phyloP scores from a whole-genome alignment of 53 echinoderm and acorn worm genomes.

The Apostichopus leukothele region DNA sequence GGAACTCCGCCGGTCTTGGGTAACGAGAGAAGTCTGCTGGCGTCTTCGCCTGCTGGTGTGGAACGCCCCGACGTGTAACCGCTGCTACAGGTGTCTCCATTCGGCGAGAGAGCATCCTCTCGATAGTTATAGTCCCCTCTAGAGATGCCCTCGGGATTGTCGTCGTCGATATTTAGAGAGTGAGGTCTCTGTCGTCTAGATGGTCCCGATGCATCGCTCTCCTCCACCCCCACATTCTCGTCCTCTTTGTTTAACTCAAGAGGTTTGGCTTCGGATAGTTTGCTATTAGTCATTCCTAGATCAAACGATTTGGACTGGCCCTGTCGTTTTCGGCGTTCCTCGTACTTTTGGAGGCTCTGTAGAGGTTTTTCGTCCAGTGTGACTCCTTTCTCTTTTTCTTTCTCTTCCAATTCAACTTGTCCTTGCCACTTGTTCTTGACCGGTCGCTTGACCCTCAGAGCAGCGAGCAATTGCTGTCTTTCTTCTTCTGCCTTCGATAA shows the following conservation, averaged over 20 bases:
- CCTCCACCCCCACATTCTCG: slow-evolving; percentile 49
- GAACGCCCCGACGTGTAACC: slow-evolving; percentile 69
- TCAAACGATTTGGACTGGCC: slow-evolving; percentile 44
- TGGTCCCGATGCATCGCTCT: slow-evolving; percentile 38
- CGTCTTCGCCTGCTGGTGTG: slow-evolving; percentile 52
- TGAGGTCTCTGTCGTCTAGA: neutral
- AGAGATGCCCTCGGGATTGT: neutral
- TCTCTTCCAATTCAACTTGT: slow-evolving; percentile 50
- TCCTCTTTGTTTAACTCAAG: neutral
- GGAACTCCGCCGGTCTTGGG: slow-evolving; percentile 37
- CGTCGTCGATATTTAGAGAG: slow-evolving; percentile 3
- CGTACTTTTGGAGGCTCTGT: slow-evolving; percentile 52
- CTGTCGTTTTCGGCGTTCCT: slow-evolving; percentile 56
- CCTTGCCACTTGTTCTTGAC: slow-evolving; percentile 68
- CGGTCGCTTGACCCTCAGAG: slow-evolving; percentile 62
- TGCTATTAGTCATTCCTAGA: slow-evolving; percentile 31
- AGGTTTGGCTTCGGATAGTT: slow-evolving; percentile 46
- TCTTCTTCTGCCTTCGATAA: slow-evolving; percentile 54
- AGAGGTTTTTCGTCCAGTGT: slow-evolving; percentile 27
- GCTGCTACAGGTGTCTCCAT: slow-evolving; percentile 54
- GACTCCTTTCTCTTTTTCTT: slow-evolving; percentile 39
- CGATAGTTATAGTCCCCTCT: neutral
- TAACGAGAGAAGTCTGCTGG: slow-evolving; percentile 21
- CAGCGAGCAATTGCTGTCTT: slow-evolving; percentile 50
- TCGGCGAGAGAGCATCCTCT: slow-evolving; percentile 34